Percentiles rank a stretch among this genome's conserved stretches.
Conservation (phyloP, 2,113 vertebrate genomes). For the Ailurus styani region DNA sequence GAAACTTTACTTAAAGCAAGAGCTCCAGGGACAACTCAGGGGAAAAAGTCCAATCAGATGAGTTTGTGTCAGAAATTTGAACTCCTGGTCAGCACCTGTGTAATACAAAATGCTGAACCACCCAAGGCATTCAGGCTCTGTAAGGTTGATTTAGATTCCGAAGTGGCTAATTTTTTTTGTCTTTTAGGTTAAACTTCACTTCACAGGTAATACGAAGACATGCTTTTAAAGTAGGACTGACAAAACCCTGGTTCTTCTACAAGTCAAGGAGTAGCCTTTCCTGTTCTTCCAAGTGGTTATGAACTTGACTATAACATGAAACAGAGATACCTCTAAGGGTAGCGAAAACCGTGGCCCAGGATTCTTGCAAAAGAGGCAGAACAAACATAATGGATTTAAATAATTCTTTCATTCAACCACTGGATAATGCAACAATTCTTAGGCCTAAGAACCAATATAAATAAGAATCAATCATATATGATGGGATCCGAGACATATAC, state of each 20-base stretch:
- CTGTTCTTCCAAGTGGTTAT: background rate
- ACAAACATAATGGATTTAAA: background rate
- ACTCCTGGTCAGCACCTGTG: background rate
- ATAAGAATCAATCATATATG: conserved; percentile 11
- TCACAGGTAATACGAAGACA: background rate
- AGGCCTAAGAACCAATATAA: conserved; percentile 4
- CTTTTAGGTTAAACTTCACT: background rate
- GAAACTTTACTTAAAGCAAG: conserved; percentile 11
- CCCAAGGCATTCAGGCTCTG: background rate
- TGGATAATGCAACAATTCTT: background rate
- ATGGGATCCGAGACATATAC: background rate
- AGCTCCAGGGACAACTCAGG: background rate
- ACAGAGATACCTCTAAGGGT: background rate
- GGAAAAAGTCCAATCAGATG: background rate
- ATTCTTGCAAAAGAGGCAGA: background rate
- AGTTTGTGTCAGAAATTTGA: background rate
- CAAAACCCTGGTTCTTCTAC: background rate
- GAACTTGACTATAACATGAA: background rate
- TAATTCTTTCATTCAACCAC: background rate
- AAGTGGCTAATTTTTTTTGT: background rate
- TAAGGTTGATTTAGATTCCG: background rate
- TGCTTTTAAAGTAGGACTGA: background rate
- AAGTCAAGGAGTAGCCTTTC: background rate
- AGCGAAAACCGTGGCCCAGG: fast-evolving
- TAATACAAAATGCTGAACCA: background rate